Base-by-base conservation (phyloP, 2,888 invertebrate genomes). In the Dryococelus australis region DNA sequence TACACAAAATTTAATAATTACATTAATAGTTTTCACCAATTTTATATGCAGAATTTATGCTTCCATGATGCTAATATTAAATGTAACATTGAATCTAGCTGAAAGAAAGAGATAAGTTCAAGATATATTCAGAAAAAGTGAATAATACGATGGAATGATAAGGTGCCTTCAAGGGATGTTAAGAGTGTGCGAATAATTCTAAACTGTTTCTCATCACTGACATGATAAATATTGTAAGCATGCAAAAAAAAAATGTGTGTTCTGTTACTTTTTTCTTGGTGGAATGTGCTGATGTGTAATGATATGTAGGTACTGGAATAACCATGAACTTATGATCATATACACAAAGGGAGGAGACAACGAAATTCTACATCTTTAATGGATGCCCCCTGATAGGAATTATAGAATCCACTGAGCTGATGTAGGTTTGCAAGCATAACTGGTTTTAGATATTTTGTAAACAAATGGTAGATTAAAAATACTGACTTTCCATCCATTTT, bases 401-500 rank as follows among this genome's bases (percentile, higher is more conserved):
- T 65, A 8, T 65, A 65, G 65, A 83, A 27, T 83, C 83, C 28
- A 83, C 83, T 26, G 16, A 65, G 65, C 24, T n/a, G 65, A 65
- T 65, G n/a, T 24, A 65, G 65, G 65, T 65, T 47, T 65, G 65
- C 65, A 65, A 24, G 65, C 65, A 65, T 24, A 65, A 0, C 0
- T 65, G 65, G n/a, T 65, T 65, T 65, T 65, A 65, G 65, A 24
- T 8, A 20, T 24, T 65, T 65, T 65, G 65, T 65, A 65, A 16
- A 65, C 20, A 24, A 83, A 83, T 83, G 35, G 10, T 83, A 83
- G 83, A 35, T 35, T 28, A 35, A 83, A 83, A 83, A 10, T 83
- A 43, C 43, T 83, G 43, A 83, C 35, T 83, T 83, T 83, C 83
- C 83, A 83, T 83, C 83, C 83, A 83, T 83, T 83, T 83, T 24